Percentiles rank a stretch among this genome's conserved stretches.
These are phyloP conservation scores for Argynnis bischoffii DNA, from an alignment of 2,888 invertebrate species.

Conservation along the genomic window DNA sequence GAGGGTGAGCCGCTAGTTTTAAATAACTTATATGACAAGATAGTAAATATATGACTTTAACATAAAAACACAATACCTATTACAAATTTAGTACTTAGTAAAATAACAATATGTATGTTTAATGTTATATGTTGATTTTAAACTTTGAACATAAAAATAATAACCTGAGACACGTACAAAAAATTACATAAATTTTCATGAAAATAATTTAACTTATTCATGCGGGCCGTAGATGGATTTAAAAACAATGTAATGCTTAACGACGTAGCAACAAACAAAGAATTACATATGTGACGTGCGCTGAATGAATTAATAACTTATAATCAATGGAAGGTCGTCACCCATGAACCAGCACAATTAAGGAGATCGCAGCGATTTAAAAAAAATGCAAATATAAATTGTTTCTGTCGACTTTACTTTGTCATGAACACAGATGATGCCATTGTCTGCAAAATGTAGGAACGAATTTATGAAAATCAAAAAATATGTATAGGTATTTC, in stretches of 20 bases:
- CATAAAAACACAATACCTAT: no score
- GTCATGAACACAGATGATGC: conserved; percentile 1
- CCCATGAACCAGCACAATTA: conserved; percentile 4
- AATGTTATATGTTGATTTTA: no score
- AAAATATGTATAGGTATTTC: no score
- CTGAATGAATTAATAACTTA: conserved; percentile 28
- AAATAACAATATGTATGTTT: no score
- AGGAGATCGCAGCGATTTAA: conserved; percentile 17
- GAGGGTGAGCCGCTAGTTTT: no score
- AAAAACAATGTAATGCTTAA: not conserved
- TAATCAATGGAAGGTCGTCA: conserved; percentile 30
- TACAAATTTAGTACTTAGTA: no score
- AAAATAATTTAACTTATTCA: no score
- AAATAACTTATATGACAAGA: no score
- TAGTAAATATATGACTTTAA: no score
- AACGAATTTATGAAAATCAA: not conserved
- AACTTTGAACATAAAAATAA: no score
- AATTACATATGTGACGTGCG: conserved; percentile 19
- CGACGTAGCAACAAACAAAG: conserved; percentile 32
- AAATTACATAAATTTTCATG: no score
- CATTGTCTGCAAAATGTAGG: not conserved
- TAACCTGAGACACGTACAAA: no score
- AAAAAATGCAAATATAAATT: not conserved
- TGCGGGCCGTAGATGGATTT: not conserved
- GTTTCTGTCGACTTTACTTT: not conserved